Conservation (phyloP, 2,113 vertebrate species). For the Dicerorhinus sumatrensis region DNA sequence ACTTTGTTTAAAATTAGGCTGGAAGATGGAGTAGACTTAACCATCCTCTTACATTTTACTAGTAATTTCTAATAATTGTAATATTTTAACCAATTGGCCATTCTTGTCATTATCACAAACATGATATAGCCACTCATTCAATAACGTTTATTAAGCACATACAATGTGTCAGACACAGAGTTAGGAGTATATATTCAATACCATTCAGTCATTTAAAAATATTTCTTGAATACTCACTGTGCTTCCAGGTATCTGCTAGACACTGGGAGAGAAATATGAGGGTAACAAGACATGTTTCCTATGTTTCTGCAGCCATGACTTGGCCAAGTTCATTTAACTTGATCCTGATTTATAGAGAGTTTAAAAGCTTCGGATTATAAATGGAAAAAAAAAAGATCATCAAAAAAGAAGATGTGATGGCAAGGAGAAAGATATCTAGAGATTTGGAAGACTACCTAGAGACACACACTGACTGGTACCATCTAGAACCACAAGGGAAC, state of each 20-base stretch:
- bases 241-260: neutral
- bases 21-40: neutral
- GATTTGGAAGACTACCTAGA: neutral
- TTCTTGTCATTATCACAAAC: neutral
- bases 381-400: too few species aligned
- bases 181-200: too few species aligned
- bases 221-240: neutral
- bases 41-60: neutral
- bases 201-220: neutral
- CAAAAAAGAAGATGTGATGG: neutral
- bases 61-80: neutral
- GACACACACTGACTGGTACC: neutral
- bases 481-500: fast-evolving
- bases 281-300: neutral
- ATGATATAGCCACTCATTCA: neutral
- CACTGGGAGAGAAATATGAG: neutral
- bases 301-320: neutral
- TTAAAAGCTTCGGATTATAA: neutral
- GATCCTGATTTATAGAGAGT: neutral
- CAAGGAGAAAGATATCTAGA: neutral
- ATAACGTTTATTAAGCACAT: neutral
- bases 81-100: neutral
- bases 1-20: neutral
- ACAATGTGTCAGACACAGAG: neutral
- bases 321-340: neutral